Base-by-base conservation (phyloP, 2,113 vertebrate species). In the Lasiurus cinereus region DNA sequence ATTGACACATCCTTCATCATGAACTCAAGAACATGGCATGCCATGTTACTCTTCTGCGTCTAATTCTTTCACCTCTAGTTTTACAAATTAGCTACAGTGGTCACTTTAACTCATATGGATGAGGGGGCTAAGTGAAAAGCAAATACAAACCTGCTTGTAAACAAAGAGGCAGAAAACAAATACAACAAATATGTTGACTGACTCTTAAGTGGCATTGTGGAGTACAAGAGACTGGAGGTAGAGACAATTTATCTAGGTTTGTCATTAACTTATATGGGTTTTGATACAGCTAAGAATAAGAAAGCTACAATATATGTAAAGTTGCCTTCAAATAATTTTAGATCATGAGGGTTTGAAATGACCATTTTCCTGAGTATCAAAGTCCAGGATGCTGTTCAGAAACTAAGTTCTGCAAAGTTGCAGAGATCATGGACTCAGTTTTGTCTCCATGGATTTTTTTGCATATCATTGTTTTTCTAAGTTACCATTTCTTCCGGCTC, bases 261-360 rank as follows among this genome's bases (percentile, higher is more conserved):
- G 46, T 67, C 24, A 83, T 86, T 86, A 88, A 87, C 6, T 72
- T 91, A 76, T 15, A 18, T 80, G 48, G 70, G 15, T 87, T 82
- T 48, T 33, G 14, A 39, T 36, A 82, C 4, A 74, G 24, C 13
- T 56, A 12, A 96, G 79, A 56, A 36, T 73, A 59, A 69, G 24
- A 93, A 83, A 89, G 18, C 48, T 86, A 15, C 3, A 62, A 62
- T 3, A 70, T 29, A 54, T 72, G 3, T 36, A 86, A 86, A 91
- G 93, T 43, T 11, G 27, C 76, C 31, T 94, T 88, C n/a, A 89
- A 91, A 73, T 5, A 86, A 79, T 64, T 88, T 94, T 89, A 87
- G 24, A 62, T 50, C 14, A 7, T 4, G 8, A 64, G 16, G 6
- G 3, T 72, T 82, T 95, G 73, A 86, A 59, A 11, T 27, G 24